These are phyloP conservation scores for Polyommatus icarus DNA, from an alignment of 2,888 invertebrate species.

Conservation along the genomic window DNA sequence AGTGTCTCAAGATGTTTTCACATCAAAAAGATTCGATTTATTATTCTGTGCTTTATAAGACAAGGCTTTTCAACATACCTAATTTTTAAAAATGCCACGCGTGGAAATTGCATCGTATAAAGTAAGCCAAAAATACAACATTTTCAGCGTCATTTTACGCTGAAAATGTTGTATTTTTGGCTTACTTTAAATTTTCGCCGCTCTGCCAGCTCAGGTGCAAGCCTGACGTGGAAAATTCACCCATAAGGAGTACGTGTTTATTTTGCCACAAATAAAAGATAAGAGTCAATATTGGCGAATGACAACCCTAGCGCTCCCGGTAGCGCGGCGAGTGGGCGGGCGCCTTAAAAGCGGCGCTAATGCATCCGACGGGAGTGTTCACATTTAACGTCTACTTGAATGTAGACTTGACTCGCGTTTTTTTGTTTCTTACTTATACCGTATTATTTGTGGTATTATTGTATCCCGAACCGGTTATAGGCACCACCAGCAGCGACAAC, in stretches of 20 bases:
- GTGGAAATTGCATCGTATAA: not conserved
- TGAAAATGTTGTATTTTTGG: too few species aligned
- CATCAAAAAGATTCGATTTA: too few species aligned
- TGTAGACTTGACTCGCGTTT: slow-evolving; percentile 27
- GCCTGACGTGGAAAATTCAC: not conserved
- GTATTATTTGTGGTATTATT: too few species aligned
- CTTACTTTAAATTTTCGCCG: not conserved
- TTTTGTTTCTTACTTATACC: not conserved
- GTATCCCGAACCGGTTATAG: too few species aligned
- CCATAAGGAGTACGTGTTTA: slow-evolving; percentile 9
- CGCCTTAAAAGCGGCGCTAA: slow-evolving; percentile 69
- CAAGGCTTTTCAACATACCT: too few species aligned
- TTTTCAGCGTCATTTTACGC: not conserved
- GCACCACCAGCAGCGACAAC: too few species aligned
- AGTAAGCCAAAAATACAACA: not conserved
- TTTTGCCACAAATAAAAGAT: slow-evolving; percentile 13
- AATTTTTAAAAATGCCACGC: not conserved
- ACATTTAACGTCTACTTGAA: slow-evolving; percentile 44
- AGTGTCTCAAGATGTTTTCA: too few species aligned
- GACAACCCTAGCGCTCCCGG: slow-evolving; percentile 55
- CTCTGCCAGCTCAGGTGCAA: not conserved
- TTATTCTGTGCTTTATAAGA: too few species aligned
- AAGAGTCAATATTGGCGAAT: slow-evolving; percentile 18
- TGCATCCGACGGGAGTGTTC: slow-evolving; percentile 58
- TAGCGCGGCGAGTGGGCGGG: slow-evolving; percentile 60